Evolutionary conservation across 2,113 vertebrate species (phyloP).

Genomic region (Struthio camelus): DNA sequence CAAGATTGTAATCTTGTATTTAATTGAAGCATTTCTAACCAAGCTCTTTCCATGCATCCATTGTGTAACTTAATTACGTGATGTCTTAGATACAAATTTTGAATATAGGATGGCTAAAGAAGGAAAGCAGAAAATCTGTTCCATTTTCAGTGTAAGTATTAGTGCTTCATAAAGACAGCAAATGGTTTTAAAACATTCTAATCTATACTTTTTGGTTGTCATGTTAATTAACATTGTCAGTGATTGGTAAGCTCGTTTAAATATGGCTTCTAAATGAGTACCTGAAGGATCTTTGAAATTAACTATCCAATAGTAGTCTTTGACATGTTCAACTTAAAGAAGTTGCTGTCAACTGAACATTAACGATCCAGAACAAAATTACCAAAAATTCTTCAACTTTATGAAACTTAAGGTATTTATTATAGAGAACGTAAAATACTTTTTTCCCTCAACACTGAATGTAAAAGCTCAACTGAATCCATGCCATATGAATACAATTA

Average conservation of each 20-base stretch:
- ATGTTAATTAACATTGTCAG: background rate
- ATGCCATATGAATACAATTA: background rate
- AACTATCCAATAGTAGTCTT: background rate
- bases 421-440: background rate
- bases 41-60: background rate
- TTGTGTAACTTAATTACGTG: conserved; percentile 2
- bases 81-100: background rate
- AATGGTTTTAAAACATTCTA: background rate
- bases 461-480: background rate
- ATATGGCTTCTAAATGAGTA: background rate
- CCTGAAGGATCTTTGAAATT: background rate
- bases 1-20: background rate
- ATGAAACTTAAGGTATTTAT: background rate
- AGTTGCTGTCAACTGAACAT: background rate
- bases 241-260: background rate
- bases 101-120: background rate
- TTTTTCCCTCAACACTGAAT: background rate
- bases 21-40: background rate
- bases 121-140: background rate
- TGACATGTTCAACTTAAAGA: background rate
- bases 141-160: background rate
- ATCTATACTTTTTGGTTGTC: background rate
- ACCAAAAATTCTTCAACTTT: background rate
- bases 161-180: background rate
- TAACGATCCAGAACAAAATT: background rate